A percentile compares a stretch with the other conserved stretches of the same genome.
Conservation (phyloP, 2,797 vertebrate species). For the Nannoperca australis region DNA sequence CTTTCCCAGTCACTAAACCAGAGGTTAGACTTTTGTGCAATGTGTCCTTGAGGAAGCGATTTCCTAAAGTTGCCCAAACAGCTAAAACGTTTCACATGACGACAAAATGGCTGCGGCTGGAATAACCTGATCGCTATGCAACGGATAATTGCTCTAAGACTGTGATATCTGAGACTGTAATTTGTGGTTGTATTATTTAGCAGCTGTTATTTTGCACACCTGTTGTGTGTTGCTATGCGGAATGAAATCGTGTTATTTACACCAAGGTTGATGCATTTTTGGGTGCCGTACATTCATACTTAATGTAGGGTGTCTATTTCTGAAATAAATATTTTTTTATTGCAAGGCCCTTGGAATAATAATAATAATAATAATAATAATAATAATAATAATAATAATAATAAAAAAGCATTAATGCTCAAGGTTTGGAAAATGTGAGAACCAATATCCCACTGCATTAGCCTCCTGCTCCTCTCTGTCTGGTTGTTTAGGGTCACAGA, state of each 20-base stretch:
- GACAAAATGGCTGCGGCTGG: conserved; percentile 21
- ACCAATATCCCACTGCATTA: no score
- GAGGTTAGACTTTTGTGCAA: conserved; percentile 48
- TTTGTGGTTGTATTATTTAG: conserved; percentile 15
- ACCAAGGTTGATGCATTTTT: not conserved
- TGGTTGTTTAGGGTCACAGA: conserved; percentile 34
- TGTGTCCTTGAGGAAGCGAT: conserved; percentile 21
- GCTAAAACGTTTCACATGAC: not conserved
- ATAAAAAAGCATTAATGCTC: not conserved
- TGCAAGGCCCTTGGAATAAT: not conserved
- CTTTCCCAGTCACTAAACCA: conserved; percentile 37
- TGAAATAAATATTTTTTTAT: no score
- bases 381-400: not conserved
- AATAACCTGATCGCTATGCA: not conserved
- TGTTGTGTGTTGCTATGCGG: not conserved
- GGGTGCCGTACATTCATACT: not conserved
- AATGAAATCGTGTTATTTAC: not conserved
- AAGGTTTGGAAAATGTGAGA: not conserved
- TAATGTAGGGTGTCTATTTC: not conserved
- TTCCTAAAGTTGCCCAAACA: conserved; percentile 22
- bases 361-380: not conserved
- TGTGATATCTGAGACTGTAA: conserved; percentile 34
- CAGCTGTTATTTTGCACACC: conserved; percentile 11
- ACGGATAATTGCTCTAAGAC: conserved; percentile 14
- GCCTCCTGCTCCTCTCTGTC: not conserved